Conservation (phyloP, 2,113 vertebrate species). For the Sturnus vulgaris region DNA sequence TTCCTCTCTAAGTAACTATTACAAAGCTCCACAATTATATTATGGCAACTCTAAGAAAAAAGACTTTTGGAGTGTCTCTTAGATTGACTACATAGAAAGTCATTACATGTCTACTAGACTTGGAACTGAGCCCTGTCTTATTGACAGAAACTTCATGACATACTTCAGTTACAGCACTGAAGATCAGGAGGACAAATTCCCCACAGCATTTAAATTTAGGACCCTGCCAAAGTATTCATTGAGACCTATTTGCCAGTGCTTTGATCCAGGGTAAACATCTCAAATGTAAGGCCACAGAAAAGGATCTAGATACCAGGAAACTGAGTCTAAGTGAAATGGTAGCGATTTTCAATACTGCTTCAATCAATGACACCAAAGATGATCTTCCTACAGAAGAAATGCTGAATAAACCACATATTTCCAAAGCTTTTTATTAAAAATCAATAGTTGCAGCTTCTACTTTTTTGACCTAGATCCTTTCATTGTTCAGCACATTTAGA, state of each 20-base stretch:
- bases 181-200: neutral
- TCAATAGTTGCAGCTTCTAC: neutral
- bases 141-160: neutral
- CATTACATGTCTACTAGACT: neutral
- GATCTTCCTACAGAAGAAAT: neutral
- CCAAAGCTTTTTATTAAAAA: neutral
- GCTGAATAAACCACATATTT: neutral
- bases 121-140: neutral
- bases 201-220: neutral
- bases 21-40: neutral
- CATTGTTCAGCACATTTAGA: constrained; percentile 1
- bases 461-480: constrained; percentile 5
- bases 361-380: neutral
- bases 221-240: neutral
- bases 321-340: neutral
- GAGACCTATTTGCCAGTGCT: neutral
- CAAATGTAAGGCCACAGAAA: neutral
- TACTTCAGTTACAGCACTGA: neutral
- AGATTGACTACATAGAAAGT: neutral
- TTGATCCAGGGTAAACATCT: neutral
- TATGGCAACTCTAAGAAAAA: neutral
- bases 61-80: neutral
- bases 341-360: neutral
- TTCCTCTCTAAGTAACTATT: neutral
- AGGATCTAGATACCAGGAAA: neutral